Evolutionary conservation across 2,113 vertebrate species (phyloP).

Genomic region (Mustelus asterias): DNA sequence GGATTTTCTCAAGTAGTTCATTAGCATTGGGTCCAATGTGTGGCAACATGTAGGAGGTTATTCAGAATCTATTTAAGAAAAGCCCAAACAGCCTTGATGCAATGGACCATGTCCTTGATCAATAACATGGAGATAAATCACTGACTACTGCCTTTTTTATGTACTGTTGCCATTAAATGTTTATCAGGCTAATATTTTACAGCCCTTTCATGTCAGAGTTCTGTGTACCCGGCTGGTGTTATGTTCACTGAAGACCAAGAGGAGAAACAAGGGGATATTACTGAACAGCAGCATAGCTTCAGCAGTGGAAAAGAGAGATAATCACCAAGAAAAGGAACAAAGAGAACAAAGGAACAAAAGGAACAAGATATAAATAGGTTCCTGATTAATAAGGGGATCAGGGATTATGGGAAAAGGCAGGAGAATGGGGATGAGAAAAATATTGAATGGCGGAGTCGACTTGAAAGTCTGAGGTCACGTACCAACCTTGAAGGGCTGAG

Average conservation of each 20-base stretch:
- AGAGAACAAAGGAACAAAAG: not conserved
- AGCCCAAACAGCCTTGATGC: not conserved
- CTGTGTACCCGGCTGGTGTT: not conserved
- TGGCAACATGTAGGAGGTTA: not conserved
- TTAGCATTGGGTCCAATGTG: not conserved
- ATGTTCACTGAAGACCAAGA: not conserved
- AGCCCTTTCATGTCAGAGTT: not conserved
- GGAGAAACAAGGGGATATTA: not conserved
- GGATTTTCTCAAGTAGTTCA: not conserved
- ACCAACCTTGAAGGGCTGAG: no score
- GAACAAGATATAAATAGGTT: no score
- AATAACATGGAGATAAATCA: not conserved
- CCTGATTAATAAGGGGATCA: no score
- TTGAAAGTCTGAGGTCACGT: no score
- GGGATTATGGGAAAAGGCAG: no score
- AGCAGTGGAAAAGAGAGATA: not conserved
- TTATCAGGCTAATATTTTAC: not conserved
- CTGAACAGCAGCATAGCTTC: not conserved
- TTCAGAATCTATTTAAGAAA: not conserved
- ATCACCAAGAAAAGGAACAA: not conserved
- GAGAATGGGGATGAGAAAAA: no score
- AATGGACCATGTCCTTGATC: not conserved
- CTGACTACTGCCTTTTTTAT: not conserved
- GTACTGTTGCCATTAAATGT: not conserved
- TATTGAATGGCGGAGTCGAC: no score